These are phyloP conservation scores for Capricornis sumatraensis DNA, from an alignment of 2,113 vertebrate genomes.

Conservation along the genomic window DNA sequence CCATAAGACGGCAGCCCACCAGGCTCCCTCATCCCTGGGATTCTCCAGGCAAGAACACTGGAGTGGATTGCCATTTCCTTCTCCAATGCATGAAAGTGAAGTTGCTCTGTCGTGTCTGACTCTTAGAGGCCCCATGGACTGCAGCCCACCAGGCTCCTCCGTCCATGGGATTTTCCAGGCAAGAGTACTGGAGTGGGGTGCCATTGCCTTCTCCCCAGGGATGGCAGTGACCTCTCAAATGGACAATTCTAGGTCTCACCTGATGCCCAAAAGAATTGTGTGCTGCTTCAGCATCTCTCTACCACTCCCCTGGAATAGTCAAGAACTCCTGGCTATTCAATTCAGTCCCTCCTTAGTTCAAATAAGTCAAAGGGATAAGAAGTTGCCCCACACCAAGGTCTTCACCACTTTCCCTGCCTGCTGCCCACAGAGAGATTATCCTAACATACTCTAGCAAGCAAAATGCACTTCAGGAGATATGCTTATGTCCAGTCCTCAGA, in stretches of 20 bases:
- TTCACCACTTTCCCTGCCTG: not conserved
- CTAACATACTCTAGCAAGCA: not conserved
- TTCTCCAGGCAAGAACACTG: not conserved
- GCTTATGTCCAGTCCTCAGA: not conserved
- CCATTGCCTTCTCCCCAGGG: not conserved
- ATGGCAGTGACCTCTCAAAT: not conserved
- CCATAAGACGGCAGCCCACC: accelerated
- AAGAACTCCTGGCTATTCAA: not conserved
- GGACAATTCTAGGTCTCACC: not conserved
- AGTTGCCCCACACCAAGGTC: not conserved
- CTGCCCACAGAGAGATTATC: not conserved
- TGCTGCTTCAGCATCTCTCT: not conserved
- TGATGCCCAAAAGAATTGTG: not conserved
- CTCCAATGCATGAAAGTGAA: too few species aligned
- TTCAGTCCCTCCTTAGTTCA: not conserved
- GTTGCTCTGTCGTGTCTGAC: too few species aligned
- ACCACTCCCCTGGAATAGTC: not conserved
- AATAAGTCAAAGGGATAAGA: not conserved
- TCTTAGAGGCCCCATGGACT: too few species aligned
- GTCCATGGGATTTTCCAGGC: not conserved
- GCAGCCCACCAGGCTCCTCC: too few species aligned
- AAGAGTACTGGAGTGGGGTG: not conserved
- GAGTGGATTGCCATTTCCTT: not conserved
- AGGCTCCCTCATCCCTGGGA: not conserved
- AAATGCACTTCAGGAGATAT: not conserved